phyloP scores from a whole-genome alignment of 2,888 invertebrate species.

The Plebejus anna region DNA sequence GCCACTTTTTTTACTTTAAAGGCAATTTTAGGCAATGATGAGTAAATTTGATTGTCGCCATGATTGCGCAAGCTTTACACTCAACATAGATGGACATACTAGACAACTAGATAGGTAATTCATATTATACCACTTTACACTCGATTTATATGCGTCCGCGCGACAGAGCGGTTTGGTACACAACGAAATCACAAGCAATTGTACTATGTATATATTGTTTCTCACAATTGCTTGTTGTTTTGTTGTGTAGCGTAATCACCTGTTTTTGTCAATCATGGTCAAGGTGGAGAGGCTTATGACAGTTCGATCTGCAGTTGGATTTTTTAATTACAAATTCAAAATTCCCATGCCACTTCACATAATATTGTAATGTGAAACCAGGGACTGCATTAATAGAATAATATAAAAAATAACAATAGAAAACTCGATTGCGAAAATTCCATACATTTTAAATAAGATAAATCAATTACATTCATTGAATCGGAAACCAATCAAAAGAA shows the following conservation, averaged over 20 bases:
- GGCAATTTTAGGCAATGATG: neutral
- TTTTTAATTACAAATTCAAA: neutral
- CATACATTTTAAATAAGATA: constrained; percentile 20
- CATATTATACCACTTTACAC: no score
- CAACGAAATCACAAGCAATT: no score
- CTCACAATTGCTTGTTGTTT: no score
- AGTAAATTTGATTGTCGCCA: neutral
- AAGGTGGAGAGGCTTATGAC: no score
- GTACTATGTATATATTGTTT: no score
- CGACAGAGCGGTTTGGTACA: no score
- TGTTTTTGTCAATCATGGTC: no score
- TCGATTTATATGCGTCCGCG: no score
- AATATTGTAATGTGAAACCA: neutral
- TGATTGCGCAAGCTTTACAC: neutral
- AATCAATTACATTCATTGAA: constrained; percentile 35
- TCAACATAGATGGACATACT: no score
- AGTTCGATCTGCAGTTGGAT: no score
- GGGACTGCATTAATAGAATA: neutral
- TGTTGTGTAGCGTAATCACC: no score
- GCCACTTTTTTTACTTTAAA: neutral
- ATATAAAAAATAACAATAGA: neutral
- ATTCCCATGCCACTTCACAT: neutral
- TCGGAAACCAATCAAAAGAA: constrained; percentile 66
- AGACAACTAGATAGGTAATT: no score
- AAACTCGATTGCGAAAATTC: neutral